A percentile compares a stretch with the other conserved stretches of the same genome.
Evolutionary conservation across 2,888 invertebrate genomes (phyloP).

Genomic region (Drosophila mayaguana): DNA sequence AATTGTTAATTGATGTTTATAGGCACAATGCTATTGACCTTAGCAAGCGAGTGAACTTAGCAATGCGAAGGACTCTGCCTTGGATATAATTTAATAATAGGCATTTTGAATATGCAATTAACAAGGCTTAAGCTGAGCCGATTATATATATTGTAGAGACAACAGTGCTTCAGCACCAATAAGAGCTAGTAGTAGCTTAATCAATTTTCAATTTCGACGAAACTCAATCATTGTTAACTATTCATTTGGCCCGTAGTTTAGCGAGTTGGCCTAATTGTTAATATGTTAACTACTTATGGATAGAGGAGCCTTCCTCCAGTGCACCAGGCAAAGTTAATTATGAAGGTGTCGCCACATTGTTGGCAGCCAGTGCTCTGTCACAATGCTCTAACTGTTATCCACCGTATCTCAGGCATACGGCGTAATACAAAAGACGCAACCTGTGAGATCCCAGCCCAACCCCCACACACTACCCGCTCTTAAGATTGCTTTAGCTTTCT

Average conservation of each 20-base stretch:
- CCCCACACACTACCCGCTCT: not conserved
- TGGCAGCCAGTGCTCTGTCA: not conserved
- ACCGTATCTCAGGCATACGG: not conserved
- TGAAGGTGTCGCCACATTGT: not conserved
- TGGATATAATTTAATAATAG: not conserved
- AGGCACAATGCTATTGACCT: not conserved
- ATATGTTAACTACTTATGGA: not conserved
- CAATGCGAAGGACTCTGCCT: not conserved
- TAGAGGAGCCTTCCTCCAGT: not conserved
- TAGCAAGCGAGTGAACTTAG: not conserved
- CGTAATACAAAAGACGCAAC: conserved; percentile 36
- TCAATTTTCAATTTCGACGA: not conserved
- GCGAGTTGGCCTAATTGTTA: not conserved
- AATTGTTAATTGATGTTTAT: conserved; percentile 57
- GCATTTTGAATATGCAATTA: not conserved
- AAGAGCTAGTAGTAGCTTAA: not conserved
- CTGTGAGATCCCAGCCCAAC: not conserved
- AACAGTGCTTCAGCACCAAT: not conserved
- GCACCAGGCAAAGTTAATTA: not conserved
- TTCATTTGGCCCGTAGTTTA: not conserved
- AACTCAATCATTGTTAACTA: not conserved
- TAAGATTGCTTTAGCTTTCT: conserved; percentile 1
- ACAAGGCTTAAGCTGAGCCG: not conserved
- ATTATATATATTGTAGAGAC: not conserved
- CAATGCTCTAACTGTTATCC: not conserved